These are phyloP conservation scores for Agrochola lychnidis DNA, from an alignment of 2,888 invertebrate genomes.

Conservation along the genomic window DNA sequence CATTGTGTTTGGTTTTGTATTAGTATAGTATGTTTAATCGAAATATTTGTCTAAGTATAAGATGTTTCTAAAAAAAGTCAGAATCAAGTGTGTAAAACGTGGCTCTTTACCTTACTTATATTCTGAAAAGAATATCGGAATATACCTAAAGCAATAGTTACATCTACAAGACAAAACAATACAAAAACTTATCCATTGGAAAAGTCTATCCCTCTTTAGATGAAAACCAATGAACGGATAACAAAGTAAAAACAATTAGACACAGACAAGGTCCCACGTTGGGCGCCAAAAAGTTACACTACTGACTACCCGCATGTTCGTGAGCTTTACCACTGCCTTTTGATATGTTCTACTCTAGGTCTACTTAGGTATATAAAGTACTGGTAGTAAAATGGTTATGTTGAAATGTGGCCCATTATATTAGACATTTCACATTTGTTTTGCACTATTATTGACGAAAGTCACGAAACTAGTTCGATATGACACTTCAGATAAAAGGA, in stretches of 20 bases:
- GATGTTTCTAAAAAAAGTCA: neutral
- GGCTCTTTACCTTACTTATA: neutral
- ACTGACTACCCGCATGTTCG: constrained; percentile 6
- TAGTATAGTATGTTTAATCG: neutral
- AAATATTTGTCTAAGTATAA: neutral
- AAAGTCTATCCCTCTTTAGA: neutral
- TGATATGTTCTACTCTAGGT: constrained; percentile 13
- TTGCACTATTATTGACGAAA: constrained; percentile 21
- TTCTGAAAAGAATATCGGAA: neutral
- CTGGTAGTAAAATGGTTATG: constrained; percentile 30
- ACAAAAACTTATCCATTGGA: neutral
- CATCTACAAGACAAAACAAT: constrained; percentile 10
- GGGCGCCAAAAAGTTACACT: constrained; percentile 65
- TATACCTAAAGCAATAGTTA: neutral
- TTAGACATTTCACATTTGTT: constrained; percentile 37
- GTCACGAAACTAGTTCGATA: constrained; percentile 25
- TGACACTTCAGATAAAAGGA: constrained; percentile 16
- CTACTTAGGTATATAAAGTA: constrained; percentile 10
- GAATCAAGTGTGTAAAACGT: neutral
- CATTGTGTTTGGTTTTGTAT: constrained; percentile 2
- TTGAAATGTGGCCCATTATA: constrained; percentile 30
- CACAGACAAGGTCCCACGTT: constrained; percentile 56
- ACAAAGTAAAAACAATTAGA: constrained; percentile 50
- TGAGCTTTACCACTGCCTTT: constrained; percentile 18
- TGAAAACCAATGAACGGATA: constrained; percentile 27